Base-by-base conservation (phyloP, 1,140 invertebrate species). In the Phymastichus coffea region DNA sequence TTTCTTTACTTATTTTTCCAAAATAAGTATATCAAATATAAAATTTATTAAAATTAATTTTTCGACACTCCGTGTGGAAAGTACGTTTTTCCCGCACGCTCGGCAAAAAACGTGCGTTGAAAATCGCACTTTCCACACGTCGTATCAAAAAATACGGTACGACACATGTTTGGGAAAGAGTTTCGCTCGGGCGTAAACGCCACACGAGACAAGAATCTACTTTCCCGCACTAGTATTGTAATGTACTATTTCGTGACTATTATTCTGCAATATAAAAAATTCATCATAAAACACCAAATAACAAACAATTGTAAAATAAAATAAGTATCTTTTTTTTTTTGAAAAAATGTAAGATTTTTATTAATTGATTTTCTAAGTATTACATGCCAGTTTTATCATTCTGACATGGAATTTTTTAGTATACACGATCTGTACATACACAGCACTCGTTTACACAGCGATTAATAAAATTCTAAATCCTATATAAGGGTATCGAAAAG, bases 21-120 rank as follows among this genome's bases (percentile, higher is more conserved):
- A 40, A 12, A 22, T 3, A 40, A 38, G 15, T 46, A 14, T 93
- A 94, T 47, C 92, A 83, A 6, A 92, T 92, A 76, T 94, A 94
- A 60, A 94, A 86, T 7, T 94, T 73, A 1, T 89, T 91, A 70
- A 90, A 93, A 69, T 12, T 43, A 20, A 43, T 17, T 12, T 20
- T 10, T 8, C 12, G 6, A n/a, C n/a, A n/a, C n/a, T n/a, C n/a
- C n/a, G n/a, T n/a, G n/a, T n/a, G n/a, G n/a, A n/a, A n/a, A n/a
- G n/a, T n/a, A n/a, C n/a, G n/a, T n/a, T n/a, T n/a, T n/a, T n/a
- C n/a, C n/a, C n/a, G n/a, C n/a, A n/a, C n/a, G n/a, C n/a, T n/a
- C n/a, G n/a, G n/a, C n/a, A n/a, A n/a, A n/a, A n/a, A n/a, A n/a
- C n/a, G n/a, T n/a, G n/a, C n/a, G n/a, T n/a, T n/a, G n/a, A n/a